Percentiles rank a stretch among this genome's conserved stretches.
Evolutionary conservation across 2,888 invertebrate genomes (phyloP).

Genomic region (Tethea ocularis): DNA sequence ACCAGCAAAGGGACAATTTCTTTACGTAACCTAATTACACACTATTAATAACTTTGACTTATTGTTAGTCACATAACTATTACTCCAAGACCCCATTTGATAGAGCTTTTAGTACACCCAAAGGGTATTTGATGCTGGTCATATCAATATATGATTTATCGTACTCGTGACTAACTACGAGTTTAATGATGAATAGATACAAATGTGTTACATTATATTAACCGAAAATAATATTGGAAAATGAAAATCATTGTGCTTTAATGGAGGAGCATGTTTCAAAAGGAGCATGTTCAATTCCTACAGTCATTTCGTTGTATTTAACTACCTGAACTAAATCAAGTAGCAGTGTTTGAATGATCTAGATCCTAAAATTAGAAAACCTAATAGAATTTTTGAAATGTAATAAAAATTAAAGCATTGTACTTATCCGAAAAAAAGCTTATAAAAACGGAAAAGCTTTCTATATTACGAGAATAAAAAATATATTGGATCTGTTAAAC

Average conservation of each 20-base stretch:
- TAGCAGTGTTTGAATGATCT: not conserved
- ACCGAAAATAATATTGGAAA: constrained; percentile 21
- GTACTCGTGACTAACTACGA: constrained; percentile 21
- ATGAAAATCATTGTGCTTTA: constrained; percentile 1
- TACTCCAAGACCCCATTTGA: not conserved
- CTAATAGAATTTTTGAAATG: not conserved
- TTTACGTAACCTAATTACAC: constrained; percentile 77
- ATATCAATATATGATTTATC: constrained; percentile 9
- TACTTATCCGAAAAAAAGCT: not conserved
- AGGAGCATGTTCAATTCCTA: not conserved
- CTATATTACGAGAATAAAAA: not conserved
- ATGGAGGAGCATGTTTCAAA: not conserved
- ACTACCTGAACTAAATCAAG: not conserved
- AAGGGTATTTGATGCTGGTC: not conserved
- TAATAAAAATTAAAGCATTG: not conserved
- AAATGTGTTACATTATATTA: not conserved
- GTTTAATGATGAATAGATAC: constrained; percentile 17
- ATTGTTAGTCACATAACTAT: not conserved
- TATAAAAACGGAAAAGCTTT: not conserved
- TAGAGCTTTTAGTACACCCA: too few species aligned
- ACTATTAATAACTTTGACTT: not conserved
- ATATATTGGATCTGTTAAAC: not conserved
- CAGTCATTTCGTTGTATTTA: not conserved
- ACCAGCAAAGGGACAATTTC: constrained; percentile 94
- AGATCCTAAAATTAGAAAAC: not conserved